Conservation (phyloP, 2,888 invertebrate species). For the Mechanitis mazaeus region DNA sequence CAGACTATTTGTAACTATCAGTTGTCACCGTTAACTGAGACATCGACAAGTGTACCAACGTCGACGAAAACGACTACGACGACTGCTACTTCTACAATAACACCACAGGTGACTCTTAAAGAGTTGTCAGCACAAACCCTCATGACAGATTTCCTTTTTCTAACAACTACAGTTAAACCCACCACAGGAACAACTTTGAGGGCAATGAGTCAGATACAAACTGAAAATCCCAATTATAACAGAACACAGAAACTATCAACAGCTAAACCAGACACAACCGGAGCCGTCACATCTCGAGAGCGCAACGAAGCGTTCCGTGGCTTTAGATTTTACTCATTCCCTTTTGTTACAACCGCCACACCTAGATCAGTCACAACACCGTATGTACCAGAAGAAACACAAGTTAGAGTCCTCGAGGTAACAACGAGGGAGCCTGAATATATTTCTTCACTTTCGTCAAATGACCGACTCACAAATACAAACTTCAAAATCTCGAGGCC, state of each 20-base stretch:
- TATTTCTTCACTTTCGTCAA: background rate
- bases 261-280: background rate
- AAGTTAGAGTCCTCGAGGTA: background rate
- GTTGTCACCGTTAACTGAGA: background rate
- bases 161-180: conserved; percentile 8
- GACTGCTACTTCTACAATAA: background rate
- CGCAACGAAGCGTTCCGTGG: background rate
- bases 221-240: background rate
- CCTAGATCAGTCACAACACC: background rate
- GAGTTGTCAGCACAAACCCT: background rate
- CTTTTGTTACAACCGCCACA: background rate
- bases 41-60: background rate
- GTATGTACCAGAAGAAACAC: background rate
- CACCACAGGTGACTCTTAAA: background rate
- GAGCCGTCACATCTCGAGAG: background rate
- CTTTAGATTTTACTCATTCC: background rate
- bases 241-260: background rate
- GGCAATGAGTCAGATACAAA: background rate
- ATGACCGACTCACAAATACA: too few species aligned
- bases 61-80: background rate
- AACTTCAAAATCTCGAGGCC: too few species aligned
- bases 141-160: background rate
- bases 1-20: background rate
- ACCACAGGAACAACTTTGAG: background rate
- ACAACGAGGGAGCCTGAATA: background rate